Evolutionary conservation across 2,888 invertebrate genomes (phyloP).

Genomic region (Epicampocera succincta): DNA sequence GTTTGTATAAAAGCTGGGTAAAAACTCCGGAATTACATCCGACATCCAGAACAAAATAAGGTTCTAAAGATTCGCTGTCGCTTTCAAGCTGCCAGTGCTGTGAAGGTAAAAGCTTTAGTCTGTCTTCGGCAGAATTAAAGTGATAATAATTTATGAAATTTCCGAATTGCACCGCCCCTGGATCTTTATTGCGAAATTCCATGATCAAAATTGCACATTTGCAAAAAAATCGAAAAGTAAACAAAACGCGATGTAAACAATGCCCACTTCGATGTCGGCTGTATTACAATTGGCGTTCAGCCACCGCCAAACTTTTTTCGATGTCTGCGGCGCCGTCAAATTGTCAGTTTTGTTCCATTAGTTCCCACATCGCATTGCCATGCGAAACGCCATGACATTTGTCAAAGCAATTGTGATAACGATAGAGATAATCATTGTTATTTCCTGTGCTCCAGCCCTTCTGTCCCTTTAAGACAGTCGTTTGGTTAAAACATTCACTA

Average conservation of each 20-base stretch:
- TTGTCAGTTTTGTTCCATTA: too few relatives aligned
- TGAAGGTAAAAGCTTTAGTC: conserved; percentile 85
- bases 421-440: too few relatives aligned
- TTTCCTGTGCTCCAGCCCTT: too few relatives aligned
- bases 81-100: conserved; percentile 81
- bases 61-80: conserved; percentile 13
- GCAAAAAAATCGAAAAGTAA: background rate
- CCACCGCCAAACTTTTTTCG: too few relatives aligned
- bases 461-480: too few relatives aligned
- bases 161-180: conserved; percentile 90
- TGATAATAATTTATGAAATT: conserved; percentile 94
- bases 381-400: too few relatives aligned
- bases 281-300: too few relatives aligned
- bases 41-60: conserved; percentile 83
- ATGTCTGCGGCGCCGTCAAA: too few relatives aligned
- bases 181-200: conserved; percentile 83
- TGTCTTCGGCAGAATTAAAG: conserved; percentile 88
- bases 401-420: too few relatives aligned
- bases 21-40: conserved; percentile 90
- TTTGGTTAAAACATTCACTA: too few relatives aligned
- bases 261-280: too few relatives aligned
- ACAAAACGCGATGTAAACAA: conserved; percentile 36
- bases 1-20: conserved; percentile 82
- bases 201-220: conserved; percentile 65
- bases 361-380: too few relatives aligned